Conservation (phyloP, 2,888 invertebrate species). For the Nesidiocoris tenuis region DNA sequence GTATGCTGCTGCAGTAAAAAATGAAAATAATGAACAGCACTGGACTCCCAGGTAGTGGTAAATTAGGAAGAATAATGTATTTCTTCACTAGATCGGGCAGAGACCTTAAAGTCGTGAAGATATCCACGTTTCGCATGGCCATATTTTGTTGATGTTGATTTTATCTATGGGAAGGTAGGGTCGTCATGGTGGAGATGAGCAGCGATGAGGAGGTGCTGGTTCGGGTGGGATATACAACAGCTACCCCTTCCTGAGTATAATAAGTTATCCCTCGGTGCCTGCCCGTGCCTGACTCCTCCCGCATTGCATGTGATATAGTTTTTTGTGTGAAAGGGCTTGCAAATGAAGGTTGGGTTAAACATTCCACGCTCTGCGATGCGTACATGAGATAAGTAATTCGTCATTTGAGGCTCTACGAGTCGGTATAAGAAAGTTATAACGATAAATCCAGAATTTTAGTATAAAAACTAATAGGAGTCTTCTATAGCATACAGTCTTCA, state of each 20-base stretch:
- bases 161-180: not conserved
- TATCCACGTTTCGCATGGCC: constrained; percentile 22
- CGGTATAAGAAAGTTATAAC: too few relatives aligned
- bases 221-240: constrained; percentile 1
- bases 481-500: too few relatives aligned
- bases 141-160: constrained; percentile 19
- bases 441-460: too few relatives aligned
- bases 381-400: too few relatives aligned
- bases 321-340: not conserved
- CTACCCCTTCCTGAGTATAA: constrained; percentile 4
- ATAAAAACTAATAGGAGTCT: too few relatives aligned
- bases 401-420: too few relatives aligned
- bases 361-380: too few relatives aligned
- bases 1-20: not conserved
- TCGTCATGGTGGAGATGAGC: too few relatives aligned
- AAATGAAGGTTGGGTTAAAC: not conserved
- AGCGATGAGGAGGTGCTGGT: not conserved
- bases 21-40: too few relatives aligned
- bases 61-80: not conserved
- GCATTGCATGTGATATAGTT: constrained; percentile 26
- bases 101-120: not conserved
- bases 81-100: not conserved
- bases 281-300: constrained; percentile 12
- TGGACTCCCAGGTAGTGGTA: not conserved
- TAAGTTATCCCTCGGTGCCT: constrained; percentile 22